A percentile compares a stretch with the other conserved stretches of the same genome.
These are phyloP conservation scores for Andrena trimmerana DNA, from an alignment of 2,888 invertebrate genomes.

Conservation along the genomic window DNA sequence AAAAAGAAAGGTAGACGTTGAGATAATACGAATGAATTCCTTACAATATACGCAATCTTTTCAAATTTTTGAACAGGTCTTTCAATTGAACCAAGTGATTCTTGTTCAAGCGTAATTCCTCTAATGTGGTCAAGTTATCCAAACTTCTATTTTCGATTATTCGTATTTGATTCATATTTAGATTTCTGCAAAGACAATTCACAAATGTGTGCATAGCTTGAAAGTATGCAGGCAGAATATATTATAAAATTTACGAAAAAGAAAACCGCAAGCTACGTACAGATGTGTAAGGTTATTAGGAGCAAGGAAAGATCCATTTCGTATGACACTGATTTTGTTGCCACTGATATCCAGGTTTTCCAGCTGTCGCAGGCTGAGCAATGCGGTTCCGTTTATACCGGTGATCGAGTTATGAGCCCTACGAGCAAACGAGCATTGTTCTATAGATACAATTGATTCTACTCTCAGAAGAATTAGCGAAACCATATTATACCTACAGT, in stretches of 20 bases:
- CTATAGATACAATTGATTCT: conserved; percentile 4
- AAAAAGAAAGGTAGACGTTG: neutral
- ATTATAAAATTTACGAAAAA: neutral
- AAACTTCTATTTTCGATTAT: conserved; percentile 90
- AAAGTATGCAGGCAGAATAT: no score
- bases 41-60: conserved; percentile 90
- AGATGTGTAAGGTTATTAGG: conserved; percentile 86
- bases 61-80: conserved; percentile 90
- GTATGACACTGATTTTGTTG: conserved; percentile 88
- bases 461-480: no score
- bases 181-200: conserved; percentile 86
- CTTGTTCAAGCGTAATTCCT: conserved; percentile 92
- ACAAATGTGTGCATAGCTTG: neutral
- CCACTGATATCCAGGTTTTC: conserved; percentile 88
- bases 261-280: conserved; percentile 82
- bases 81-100: conserved; percentile 91
- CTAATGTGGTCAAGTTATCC: conserved; percentile 90
- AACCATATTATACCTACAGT: conserved; percentile 84
- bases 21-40: conserved; percentile 76
- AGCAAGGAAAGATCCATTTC: conserved; percentile 87
- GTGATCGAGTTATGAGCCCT: conserved; percentile 86
- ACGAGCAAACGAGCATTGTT: conserved; percentile 63
- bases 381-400: conserved; percentile 84
- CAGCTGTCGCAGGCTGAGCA: conserved; percentile 86
- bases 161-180: conserved; percentile 91